phyloP scores from a whole-genome alignment of 1,140 invertebrate genomes.

The Centruroides vittatus region DNA sequence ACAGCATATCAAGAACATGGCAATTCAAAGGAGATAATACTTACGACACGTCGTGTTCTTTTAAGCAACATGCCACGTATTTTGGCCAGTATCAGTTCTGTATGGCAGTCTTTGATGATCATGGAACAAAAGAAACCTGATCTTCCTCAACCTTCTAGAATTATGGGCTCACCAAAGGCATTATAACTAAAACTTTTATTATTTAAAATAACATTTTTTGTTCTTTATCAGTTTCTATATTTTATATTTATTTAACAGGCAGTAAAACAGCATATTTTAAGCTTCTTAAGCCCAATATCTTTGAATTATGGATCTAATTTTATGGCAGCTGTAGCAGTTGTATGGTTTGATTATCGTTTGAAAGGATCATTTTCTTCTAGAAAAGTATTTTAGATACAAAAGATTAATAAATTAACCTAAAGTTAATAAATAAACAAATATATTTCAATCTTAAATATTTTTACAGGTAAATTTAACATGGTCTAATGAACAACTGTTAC shows the following conservation, averaged over 20 bases:
- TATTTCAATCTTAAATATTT: no score
- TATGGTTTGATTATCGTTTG: conserved; percentile 63
- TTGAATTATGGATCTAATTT: conserved; percentile 70
- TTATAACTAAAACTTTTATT: not conserved
- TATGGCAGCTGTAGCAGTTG: conserved; percentile 68
- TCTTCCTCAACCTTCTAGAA: conserved; percentile 20
- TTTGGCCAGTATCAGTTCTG: conserved; percentile 55
- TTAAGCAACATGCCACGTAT: conserved; percentile 66
- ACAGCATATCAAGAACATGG: not conserved
- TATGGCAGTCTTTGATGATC: conserved; percentile 46
- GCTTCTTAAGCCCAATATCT: conserved; percentile 74
- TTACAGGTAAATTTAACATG: no score
- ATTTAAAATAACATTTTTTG: conserved; percentile 6
- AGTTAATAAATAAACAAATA: no score
- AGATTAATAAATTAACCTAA: no score
- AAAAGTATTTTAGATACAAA: conserved; percentile 10
- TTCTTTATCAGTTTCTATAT: conserved; percentile 38
- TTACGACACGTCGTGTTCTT: conserved; percentile 52
- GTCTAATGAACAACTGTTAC: conserved; percentile 41
- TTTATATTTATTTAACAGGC: conserved; percentile 1
- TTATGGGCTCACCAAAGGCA: conserved; percentile 30
- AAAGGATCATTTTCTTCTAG: not conserved
- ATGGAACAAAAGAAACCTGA: conserved; percentile 9
- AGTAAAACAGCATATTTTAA: conserved; percentile 61
- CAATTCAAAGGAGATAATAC: conserved; percentile 26